A percentile compares a stretch with the other conserved stretches of the same genome.
Conservation (phyloP, 2,888 invertebrate genomes). For the Mystacides longicornis region DNA sequence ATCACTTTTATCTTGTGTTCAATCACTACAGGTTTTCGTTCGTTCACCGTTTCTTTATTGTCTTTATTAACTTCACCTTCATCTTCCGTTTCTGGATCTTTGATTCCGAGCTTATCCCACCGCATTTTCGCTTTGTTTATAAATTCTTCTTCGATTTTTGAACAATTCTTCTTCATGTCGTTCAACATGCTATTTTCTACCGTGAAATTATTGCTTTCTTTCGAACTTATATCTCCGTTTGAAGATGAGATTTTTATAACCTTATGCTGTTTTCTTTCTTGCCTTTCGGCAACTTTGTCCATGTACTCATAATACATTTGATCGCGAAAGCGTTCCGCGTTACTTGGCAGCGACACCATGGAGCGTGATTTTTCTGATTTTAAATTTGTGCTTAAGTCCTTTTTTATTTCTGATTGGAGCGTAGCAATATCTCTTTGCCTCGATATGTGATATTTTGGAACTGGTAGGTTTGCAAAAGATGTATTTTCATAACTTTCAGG, state of each 20-base stretch:
- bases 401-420: conserved; percentile 30
- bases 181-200: conserved; percentile 24
- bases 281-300: conserved; percentile 67
- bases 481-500: conserved; percentile 42
- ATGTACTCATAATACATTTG: conserved; percentile 83
- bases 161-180: conserved; percentile 41
- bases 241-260: conserved; percentile 65
- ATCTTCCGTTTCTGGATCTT: conserved; percentile 58
- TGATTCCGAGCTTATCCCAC: conserved; percentile 57
- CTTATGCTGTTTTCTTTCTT: conserved; percentile 71
- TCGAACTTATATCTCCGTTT: conserved; percentile 25
- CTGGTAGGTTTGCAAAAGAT: conserved; percentile 29
- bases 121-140: conserved; percentile 67
- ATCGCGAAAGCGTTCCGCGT: conserved; percentile 66
- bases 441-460: conserved; percentile 40
- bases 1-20: conserved; percentile 55
- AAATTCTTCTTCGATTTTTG: conserved; percentile 66
- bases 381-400: conserved; percentile 27
- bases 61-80: conserved; percentile 39
- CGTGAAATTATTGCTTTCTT: conserved; percentile 12
- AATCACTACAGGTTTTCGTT: conserved; percentile 38
- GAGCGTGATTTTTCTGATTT: conserved; percentile 22
- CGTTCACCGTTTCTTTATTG: conserved; percentile 28
- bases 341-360: conserved; percentile 48
- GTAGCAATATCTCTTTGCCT: conserved; percentile 42